Percentiles rank a stretch among this genome's conserved stretches.
These are phyloP conservation scores for Piprites chloris DNA, from an alignment of 2,113 vertebrate species.

Conservation along the genomic window DNA sequence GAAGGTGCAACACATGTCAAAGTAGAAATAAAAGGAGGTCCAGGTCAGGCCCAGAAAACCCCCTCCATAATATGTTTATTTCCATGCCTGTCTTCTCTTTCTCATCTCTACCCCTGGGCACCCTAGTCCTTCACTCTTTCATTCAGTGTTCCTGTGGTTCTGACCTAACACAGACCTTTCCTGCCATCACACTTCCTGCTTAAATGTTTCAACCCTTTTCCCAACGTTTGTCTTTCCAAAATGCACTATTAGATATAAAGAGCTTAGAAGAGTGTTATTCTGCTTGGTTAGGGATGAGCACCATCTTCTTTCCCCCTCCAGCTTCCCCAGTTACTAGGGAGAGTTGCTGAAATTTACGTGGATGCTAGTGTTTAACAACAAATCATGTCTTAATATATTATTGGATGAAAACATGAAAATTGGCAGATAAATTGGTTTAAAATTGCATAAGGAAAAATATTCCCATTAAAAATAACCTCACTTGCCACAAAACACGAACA, in stretches of 20 bases:
- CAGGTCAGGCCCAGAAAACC: not conserved
- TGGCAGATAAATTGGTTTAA: not conserved
- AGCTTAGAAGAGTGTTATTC: not conserved
- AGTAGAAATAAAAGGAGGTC: not conserved
- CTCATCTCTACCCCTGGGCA: not conserved
- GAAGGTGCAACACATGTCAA: not conserved
- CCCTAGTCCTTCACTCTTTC: not conserved
- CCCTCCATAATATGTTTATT: not conserved
- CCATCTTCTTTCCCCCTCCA: too few species aligned
- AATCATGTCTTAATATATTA: not conserved
- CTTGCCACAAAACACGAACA: not conserved
- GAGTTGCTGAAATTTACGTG: not conserved
- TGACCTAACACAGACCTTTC: not conserved
- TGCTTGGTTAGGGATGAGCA: fast-evolving
- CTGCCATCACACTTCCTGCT: not conserved
- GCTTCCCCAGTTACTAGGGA: not conserved
- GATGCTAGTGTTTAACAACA: not conserved
- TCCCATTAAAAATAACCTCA: not conserved
- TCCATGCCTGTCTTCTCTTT: not conserved
- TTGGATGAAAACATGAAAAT: not conserved
- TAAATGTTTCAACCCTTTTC: not conserved
- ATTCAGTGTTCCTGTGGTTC: not conserved
- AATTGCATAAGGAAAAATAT: not conserved
- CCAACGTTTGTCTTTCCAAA: not conserved
- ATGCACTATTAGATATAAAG: not conserved